Conservation (phyloP, 2,797 vertebrate genomes). For the Gambusia yucatana region DNA sequence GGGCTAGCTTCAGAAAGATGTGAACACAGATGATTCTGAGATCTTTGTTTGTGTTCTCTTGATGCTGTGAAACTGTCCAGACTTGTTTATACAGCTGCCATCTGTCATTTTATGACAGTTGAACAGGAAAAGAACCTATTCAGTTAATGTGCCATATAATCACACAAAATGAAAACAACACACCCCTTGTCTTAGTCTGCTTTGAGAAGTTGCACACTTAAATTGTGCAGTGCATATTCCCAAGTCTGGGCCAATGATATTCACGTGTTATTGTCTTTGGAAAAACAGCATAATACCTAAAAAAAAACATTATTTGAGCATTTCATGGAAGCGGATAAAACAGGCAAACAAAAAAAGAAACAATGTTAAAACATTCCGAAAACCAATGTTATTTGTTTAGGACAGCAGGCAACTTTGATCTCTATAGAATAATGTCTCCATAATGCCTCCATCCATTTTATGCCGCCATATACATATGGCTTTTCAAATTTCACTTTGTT, state of each 20-base stretch:
- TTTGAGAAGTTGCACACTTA: neutral
- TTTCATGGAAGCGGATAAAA: neutral
- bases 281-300: neutral
- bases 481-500: neutral
- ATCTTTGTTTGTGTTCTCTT: neutral
- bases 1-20: neutral
- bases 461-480: neutral
- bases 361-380: neutral
- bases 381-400: neutral
- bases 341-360: neutral
- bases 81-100: conserved; percentile 1
- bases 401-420: too few relatives aligned
- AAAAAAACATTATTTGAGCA: neutral
- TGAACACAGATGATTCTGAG: neutral
- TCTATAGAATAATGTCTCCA: neutral
- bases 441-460: neutral
- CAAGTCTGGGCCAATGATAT: neutral
- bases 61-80: conserved; percentile 14
- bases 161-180: neutral
- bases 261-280: neutral
- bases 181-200: neutral
- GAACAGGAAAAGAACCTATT: neutral
- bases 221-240: neutral
- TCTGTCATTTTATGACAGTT: neutral
- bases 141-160: neutral